phyloP scores from a whole-genome alignment of 2,888 invertebrate species.

The Unio delphinus region DNA sequence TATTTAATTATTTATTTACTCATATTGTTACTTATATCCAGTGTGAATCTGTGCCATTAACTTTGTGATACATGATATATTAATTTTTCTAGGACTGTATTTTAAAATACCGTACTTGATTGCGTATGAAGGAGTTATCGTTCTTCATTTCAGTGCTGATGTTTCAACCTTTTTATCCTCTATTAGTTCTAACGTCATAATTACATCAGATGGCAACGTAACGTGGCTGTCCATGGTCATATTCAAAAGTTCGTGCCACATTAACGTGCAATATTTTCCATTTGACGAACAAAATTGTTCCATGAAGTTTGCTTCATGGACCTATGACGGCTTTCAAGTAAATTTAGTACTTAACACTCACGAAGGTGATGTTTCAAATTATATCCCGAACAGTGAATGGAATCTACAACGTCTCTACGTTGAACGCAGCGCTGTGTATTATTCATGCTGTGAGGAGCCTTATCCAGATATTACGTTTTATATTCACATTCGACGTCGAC shows the following conservation, averaged over 20 bases:
- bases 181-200: conserved; percentile 75
- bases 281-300: conserved; percentile 76
- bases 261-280: conserved; percentile 75
- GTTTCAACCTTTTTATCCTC: conserved; percentile 65
- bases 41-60: too few relatives aligned
- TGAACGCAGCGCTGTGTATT: conserved; percentile 75
- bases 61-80: too few relatives aligned
- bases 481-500: conserved; percentile 73
- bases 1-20: too few relatives aligned
- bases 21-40: too few relatives aligned
- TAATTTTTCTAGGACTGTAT: too few relatives aligned
- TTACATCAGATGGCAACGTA: conserved; percentile 74
- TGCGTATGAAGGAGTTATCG: background rate
- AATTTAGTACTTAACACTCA: conserved; percentile 74
- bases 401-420: conserved; percentile 77
- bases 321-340: conserved; percentile 74
- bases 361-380: conserved; percentile 88
- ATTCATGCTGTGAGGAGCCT: conserved; percentile 71
- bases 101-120: background rate
- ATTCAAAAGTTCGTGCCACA: conserved; percentile 74
- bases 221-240: conserved; percentile 76
- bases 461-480: conserved; percentile 74
- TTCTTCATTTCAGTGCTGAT: conserved; percentile 63
- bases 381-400: conserved; percentile 93
- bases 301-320: conserved; percentile 76